A percentile compares a stretch with the other conserved stretches of the same genome.
phyloP scores from a whole-genome alignment of 1,140 invertebrate genomes.

The Watersipora subatra region DNA sequence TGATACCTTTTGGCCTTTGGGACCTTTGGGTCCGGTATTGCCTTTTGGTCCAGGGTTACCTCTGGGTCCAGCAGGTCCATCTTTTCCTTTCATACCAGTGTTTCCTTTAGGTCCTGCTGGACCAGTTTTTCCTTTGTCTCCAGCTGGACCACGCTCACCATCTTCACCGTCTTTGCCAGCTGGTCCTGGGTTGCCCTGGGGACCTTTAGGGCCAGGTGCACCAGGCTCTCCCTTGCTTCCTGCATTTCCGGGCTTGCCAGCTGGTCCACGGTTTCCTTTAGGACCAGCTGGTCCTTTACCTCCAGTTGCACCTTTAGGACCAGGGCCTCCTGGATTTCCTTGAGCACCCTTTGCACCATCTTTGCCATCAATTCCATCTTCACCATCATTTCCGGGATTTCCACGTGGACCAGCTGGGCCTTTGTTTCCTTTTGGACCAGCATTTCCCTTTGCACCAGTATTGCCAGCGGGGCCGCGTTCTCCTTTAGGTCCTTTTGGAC shows the following conservation, averaged over 20 bases:
- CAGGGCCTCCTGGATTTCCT: not conserved
- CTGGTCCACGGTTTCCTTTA: not conserved
- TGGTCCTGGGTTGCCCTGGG: not conserved
- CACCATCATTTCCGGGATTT: not conserved
- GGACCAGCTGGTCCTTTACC: not conserved
- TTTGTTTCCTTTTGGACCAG: not conserved
- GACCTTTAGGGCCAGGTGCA: not conserved
- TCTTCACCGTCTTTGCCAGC: not conserved
- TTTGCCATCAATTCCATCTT: constrained; percentile 3
- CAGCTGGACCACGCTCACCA: constrained; percentile 6
- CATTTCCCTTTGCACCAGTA: not conserved
- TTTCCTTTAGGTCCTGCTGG: no score
- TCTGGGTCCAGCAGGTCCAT: constrained; percentile 2
- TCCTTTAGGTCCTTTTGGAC: constrained; percentile 1
- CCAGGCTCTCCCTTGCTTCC: not conserved
- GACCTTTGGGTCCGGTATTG: not conserved
- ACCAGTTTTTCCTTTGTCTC: constrained; percentile 6
- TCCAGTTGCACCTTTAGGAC: not conserved
- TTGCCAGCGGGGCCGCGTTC: not conserved
- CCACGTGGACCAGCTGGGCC: not conserved
- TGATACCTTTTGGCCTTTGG: not conserved
- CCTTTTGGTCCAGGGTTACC: not conserved
- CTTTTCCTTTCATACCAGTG: constrained; percentile 5
- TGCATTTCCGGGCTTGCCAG: not conserved
- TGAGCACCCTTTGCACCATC: not conserved